phyloP scores from a whole-genome alignment of 2,113 vertebrate species.

The Rhinogobius similis region DNA sequence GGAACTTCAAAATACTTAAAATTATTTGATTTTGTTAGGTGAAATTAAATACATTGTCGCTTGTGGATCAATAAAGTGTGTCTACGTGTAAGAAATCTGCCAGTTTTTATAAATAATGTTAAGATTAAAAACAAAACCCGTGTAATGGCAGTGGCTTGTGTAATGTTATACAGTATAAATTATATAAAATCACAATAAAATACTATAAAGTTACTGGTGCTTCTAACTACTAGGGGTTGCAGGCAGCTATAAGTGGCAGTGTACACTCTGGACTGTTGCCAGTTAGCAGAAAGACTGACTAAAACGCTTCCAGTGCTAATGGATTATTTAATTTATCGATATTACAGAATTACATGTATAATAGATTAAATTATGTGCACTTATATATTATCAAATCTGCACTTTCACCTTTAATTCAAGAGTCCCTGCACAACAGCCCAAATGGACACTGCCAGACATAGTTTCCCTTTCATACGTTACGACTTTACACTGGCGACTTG shows the following conservation, averaged over 20 bases:
- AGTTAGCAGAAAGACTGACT: not conserved
- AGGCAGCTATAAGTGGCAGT: too few relatives aligned
- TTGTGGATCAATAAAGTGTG: too few relatives aligned
- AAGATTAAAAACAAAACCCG: too few relatives aligned
- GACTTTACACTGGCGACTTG: conserved; percentile 14
- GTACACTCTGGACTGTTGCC: not conserved
- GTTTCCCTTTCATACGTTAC: conserved; percentile 12
- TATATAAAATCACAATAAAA: not conserved
- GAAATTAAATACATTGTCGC: not conserved
- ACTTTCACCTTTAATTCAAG: not conserved
- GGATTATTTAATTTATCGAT: not conserved
- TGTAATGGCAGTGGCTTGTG: too few relatives aligned
- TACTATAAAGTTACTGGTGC: not conserved
- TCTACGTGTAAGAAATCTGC: not conserved
- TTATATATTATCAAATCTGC: not conserved
- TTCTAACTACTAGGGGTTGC: not conserved
- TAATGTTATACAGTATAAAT: too few relatives aligned
- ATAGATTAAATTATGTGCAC: not conserved
- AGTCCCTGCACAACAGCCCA: not conserved
- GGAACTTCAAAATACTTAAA: not conserved
- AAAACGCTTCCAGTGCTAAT: not conserved
- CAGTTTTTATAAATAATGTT: not conserved
- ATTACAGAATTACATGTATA: not conserved
- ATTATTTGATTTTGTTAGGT: not conserved
- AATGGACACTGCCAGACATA: conserved; percentile 7